A percentile compares a stretch with the other conserved stretches of the same genome.
These are phyloP conservation scores for Melipona beecheii DNA, from an alignment of 2,888 invertebrate species.

Conservation along the genomic window DNA sequence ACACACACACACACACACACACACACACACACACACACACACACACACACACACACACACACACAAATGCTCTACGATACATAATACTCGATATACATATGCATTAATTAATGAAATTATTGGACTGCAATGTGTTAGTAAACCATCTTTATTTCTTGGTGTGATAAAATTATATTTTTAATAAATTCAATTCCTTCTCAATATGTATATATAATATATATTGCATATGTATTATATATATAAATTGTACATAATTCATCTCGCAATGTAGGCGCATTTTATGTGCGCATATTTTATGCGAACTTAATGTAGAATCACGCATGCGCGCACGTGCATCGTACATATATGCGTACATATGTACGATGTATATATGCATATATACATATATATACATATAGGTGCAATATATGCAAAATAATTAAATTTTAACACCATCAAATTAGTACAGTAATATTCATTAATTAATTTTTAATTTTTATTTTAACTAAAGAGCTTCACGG, in stretches of 20 bases:
- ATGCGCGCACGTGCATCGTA: conserved; percentile 17
- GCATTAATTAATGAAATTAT: conserved; percentile 27
- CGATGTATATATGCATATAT: no score
- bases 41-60: no score
- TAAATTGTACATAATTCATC: conserved; percentile 55
- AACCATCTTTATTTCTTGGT: conserved; percentile 65
- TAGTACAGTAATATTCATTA: conserved; percentile 24
- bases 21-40: no score
- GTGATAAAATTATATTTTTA: conserved; percentile 71
- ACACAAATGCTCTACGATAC: neutral
- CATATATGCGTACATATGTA: conserved; percentile 10
- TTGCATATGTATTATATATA: conserved; percentile 14
- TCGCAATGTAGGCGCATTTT: conserved; percentile 38
- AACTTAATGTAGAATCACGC: conserved; percentile 49
- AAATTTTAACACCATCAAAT: conserved; percentile 24
- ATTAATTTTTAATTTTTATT: conserved; percentile 13
- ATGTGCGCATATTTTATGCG: conserved; percentile 50
- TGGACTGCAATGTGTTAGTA: conserved; percentile 50
- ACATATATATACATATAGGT: no score
- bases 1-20: no score
- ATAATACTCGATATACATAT: neutral
- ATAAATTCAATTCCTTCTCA: conserved; percentile 67
- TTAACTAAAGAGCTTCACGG: conserved; percentile 7
- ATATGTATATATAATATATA: conserved; percentile 2
- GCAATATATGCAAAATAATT: conserved; percentile 27